Evolutionary conservation across 1,140 invertebrate genomes (phyloP), one percentile per base, ranked within the genome.

Genomic region (Radopholus similis): DNA sequence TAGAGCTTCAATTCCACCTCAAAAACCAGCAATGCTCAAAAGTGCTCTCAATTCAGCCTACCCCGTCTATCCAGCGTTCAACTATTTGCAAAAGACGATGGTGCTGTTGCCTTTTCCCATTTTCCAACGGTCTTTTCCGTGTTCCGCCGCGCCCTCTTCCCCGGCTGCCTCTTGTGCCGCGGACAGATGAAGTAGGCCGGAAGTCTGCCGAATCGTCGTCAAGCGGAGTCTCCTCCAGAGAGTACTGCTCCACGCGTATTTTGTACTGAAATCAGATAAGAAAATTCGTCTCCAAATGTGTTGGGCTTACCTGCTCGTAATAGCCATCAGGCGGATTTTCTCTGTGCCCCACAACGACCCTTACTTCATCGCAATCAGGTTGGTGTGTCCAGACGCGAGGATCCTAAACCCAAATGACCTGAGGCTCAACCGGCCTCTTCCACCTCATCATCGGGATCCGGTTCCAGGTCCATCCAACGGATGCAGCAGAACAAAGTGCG

Each of bases 241-340:
- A 44, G 38, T 77, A 64, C 30, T 70, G 60, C 23, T 77, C 68
- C 38, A 75, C 63, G 21, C 44, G 26, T 4, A 75, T 32, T 54
- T 66, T 49, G 49, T 75, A 75, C 47, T 73, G 69, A 23, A 44
- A 66, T 15, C 21, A 47, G 9, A 23, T 15, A 58, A 59, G 11
- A 64, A 34, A 38, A 28, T 35, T n/a, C 18, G 28, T 9, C 32
- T 8, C 23, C 32, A 34, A 32, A 23, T 38, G 3, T 30, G 11
- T 23, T 23, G 42, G 5, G 9, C 57, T 18, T 4, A 64, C 44
- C 44, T 37, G 64, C 34, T 76, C 67, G 28, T 76, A 72, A 63
- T 76, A 76, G 0, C 67, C 73, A 51, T 75, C 72, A 26, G 73
- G 73, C 21, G 75, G 75, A 65, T 77, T 37, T 49, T 75, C 73